A percentile compares a stretch with the other conserved stretches of the same genome.
phyloP scores from a whole-genome alignment of 2,113 vertebrate genomes.

The Phrynosoma platyrhinos region DNA sequence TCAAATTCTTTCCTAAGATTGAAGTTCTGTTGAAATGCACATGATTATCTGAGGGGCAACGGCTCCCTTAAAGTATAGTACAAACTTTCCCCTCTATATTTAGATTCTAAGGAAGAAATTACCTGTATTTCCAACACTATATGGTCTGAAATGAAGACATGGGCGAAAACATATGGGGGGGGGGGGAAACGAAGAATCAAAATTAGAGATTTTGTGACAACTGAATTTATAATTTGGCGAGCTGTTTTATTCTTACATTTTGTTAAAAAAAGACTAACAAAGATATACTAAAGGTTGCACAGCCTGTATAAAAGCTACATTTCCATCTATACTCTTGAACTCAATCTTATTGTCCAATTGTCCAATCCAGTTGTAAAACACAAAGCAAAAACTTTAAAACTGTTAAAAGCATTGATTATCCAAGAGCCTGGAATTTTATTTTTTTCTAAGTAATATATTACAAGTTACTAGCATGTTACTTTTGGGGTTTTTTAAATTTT shows the following conservation, averaged over 20 bases:
- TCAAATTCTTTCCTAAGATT: constrained; percentile 45
- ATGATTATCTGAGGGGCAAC: constrained; percentile 50
- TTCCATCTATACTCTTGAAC: not conserved
- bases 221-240: no score
- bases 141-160: not conserved
- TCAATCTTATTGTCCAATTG: not conserved
- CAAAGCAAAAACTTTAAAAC: not conserved
- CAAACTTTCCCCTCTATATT: no score
- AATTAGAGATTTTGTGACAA: no score
- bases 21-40: constrained; percentile 25
- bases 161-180: not conserved
- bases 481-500: no score
- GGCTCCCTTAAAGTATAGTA: not conserved
- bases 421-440: no score
- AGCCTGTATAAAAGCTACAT: accelerated
- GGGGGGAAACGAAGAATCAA: no score
- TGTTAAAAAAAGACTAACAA: constrained; percentile 25
- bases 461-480: no score
- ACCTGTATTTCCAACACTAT: not conserved
- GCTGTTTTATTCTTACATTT: constrained; percentile 47
- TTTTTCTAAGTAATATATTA: not conserved
- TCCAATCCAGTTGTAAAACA: not conserved
- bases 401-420: not conserved
- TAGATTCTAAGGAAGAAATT: no score
- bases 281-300: not conserved